phyloP scores from a whole-genome alignment of 1,140 invertebrate genomes.

The Nebria ingens region DNA sequence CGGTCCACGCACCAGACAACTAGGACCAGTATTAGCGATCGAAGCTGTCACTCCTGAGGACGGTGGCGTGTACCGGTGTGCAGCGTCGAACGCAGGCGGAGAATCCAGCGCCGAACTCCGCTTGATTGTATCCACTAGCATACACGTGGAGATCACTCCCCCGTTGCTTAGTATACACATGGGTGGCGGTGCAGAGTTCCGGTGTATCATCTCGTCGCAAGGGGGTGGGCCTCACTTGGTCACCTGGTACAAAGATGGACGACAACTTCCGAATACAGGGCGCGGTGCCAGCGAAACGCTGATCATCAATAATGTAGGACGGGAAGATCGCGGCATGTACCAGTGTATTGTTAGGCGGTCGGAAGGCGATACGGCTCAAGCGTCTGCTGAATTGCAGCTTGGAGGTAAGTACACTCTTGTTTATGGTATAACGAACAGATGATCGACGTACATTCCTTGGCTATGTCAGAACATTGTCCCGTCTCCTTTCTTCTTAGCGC shows the following conservation, averaged over 20 bases:
- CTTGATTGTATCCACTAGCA: conserved; percentile 52
- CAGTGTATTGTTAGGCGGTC: conserved; percentile 66
- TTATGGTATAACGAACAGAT: too few relatives aligned
- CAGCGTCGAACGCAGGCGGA: conserved; percentile 56
- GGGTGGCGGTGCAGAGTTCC: conserved; percentile 64
- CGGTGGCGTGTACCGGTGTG: conserved; percentile 57
- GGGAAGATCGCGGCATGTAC: conserved; percentile 77
- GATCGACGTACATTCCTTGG: too few relatives aligned
- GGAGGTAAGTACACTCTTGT: conserved; percentile 58
- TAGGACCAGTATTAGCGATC: conserved; percentile 59
- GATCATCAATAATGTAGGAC: conserved; percentile 53
- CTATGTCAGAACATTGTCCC: too few relatives aligned
- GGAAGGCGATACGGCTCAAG: conserved; percentile 69
- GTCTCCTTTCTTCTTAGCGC: too few relatives aligned
- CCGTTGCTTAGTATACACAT: conserved; percentile 63
- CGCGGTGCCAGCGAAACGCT: conserved; percentile 51
- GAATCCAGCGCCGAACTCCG: conserved; percentile 57
- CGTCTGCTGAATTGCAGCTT: conserved; percentile 64
- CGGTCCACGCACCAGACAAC: conserved; percentile 50
- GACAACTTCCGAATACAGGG: conserved; percentile 53
- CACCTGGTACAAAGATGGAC: conserved; percentile 58
- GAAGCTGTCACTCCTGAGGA: conserved; percentile 61
- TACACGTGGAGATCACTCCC: conserved; percentile 60
- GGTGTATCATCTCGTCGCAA: conserved; percentile 42
- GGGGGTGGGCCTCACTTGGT: conserved; percentile 38